These are phyloP conservation scores for Nomada lathburiana DNA, from an alignment of 2,888 invertebrate species.

Conservation along the genomic window DNA sequence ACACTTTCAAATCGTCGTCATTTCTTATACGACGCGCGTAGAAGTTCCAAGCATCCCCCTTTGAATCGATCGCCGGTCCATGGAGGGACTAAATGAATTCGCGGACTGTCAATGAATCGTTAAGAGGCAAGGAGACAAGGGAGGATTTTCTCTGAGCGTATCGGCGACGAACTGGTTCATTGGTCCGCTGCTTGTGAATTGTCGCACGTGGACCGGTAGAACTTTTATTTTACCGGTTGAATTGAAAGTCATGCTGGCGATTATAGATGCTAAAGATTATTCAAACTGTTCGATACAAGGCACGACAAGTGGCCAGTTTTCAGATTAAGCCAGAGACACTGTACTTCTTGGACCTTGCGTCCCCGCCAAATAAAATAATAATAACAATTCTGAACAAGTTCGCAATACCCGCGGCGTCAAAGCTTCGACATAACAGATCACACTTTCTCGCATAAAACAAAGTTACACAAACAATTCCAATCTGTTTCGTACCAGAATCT, in stretches of 20 bases:
- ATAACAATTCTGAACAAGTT: too few relatives aligned
- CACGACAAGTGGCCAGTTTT: constrained; percentile 10
- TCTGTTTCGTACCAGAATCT: too few relatives aligned
- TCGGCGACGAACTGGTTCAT: constrained; percentile 12
- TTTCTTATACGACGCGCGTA: background rate
- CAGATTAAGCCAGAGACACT: too few relatives aligned
- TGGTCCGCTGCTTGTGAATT: too few relatives aligned
- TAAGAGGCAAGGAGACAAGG: constrained; percentile 9
- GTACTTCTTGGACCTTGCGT: too few relatives aligned
- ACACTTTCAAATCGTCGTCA: constrained; percentile 11
- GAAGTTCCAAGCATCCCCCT: constrained; percentile 10
- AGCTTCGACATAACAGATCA: too few relatives aligned
- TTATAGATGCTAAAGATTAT: constrained; percentile 8
- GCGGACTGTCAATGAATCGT: constrained; percentile 45
- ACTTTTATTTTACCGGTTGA: constrained; percentile 10
- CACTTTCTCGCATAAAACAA: too few relatives aligned
- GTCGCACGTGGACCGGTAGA: background rate
- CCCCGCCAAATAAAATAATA: too few relatives aligned
- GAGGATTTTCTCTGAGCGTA: constrained; percentile 28
- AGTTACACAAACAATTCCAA: too few relatives aligned
- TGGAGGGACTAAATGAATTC: background rate
- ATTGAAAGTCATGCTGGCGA: constrained; percentile 42
- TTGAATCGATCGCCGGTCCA: background rate
- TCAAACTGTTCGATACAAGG: constrained; percentile 1
- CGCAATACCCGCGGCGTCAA: too few relatives aligned